These are phyloP conservation scores for Syrrhaptes paradoxus DNA, from an alignment of 2,113 vertebrate species.

Conservation along the genomic window DNA sequence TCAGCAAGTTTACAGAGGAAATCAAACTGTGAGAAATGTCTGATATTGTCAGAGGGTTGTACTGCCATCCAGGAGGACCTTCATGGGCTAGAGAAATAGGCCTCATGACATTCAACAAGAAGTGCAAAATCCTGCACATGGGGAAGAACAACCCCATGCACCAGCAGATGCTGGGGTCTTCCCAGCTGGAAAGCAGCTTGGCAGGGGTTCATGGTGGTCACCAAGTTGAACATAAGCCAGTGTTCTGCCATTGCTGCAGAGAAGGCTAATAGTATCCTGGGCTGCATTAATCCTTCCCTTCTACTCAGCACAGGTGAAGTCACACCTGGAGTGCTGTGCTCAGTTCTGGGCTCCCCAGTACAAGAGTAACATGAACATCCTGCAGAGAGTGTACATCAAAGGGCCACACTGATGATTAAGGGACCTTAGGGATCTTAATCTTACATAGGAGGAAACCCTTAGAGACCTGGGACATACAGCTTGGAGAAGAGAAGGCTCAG, in stretches of 20 bases:
- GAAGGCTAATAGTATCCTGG: not conserved
- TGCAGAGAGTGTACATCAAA: not conserved
- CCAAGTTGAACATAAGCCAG: not conserved
- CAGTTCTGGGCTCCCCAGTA: not conserved
- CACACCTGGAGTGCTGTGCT: not conserved
- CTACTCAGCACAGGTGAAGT: not conserved
- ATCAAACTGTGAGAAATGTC: not conserved
- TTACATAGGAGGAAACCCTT: not conserved
- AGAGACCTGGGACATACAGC: not conserved
- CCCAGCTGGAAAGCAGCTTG: not conserved
- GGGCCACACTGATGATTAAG: not conserved
- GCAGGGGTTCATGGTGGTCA: not conserved
- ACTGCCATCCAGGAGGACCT: not conserved
- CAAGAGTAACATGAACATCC: not conserved
- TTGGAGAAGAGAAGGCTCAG: not conserved
- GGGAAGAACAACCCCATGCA: not conserved
- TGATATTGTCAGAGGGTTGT: not conserved
- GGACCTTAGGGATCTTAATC: too few relatives aligned
- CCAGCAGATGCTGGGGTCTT: fast-evolving
- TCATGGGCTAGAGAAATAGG: too few relatives aligned
- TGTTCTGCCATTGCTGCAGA: too few relatives aligned
- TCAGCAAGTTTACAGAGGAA: not conserved
- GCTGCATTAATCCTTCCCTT: not conserved
- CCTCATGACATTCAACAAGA: not conserved
- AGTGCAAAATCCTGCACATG: not conserved